Evolutionary conservation across 2,113 vertebrate species (phyloP).

Genomic region (Triplophysa rosa): DNA sequence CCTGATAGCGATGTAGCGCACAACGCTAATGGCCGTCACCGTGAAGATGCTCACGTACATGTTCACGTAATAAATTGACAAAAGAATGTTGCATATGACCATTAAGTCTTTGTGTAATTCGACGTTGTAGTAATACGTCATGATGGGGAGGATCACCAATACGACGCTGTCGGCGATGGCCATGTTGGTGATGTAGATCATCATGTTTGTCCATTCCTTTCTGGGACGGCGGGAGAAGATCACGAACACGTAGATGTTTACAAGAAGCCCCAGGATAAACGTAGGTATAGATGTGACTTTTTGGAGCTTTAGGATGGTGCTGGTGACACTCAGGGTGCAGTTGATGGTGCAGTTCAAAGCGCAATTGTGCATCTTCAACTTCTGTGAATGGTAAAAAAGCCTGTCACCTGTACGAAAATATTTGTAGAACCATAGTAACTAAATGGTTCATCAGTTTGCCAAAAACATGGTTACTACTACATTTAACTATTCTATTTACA

Average conservation of each 20-base stretch:
- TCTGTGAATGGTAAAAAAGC: not conserved
- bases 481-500: too few relatives aligned
- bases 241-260: constrained; percentile 69
- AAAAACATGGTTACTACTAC: too few relatives aligned
- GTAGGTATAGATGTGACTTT: constrained; percentile 31
- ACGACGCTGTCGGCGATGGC: constrained; percentile 68
- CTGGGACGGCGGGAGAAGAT: constrained; percentile 68
- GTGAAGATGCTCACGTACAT: constrained; percentile 75
- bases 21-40: constrained; percentile 69
- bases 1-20: constrained; percentile 77
- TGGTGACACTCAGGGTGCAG: constrained; percentile 14
- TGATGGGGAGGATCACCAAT: constrained; percentile 70
- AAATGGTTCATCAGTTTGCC: too few relatives aligned
- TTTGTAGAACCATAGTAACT: too few relatives aligned
- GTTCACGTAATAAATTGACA: constrained; percentile 68
- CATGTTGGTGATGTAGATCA: constrained; percentile 77
- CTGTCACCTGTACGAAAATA: too few relatives aligned
- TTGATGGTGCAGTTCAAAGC: not conserved
- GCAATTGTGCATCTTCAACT: constrained; percentile 33
- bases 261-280: constrained; percentile 46
- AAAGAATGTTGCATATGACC: constrained; percentile 54
- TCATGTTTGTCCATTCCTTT: constrained; percentile 71
- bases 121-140: constrained; percentile 43
- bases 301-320: not conserved
- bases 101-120: accelerated